Evolutionary conservation across 2,888 invertebrate genomes (phyloP).

Genomic region (Alviniconcha strummeri): DNA sequence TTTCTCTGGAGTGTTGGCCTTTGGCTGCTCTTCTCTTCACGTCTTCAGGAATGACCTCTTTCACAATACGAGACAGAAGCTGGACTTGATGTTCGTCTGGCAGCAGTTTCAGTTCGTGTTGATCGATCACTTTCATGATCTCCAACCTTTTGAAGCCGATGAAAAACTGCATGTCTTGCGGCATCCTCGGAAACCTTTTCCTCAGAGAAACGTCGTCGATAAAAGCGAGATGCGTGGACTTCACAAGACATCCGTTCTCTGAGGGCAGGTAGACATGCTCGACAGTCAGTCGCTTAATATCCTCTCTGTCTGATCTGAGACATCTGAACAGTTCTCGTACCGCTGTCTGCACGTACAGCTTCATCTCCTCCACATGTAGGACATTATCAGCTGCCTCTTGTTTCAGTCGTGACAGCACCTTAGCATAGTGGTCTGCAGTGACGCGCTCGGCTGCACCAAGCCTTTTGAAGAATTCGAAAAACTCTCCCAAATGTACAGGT

Average conservation of each 20-base stretch:
- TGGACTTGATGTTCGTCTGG: constrained; percentile 40
- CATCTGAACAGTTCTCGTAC: background rate
- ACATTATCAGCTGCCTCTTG: background rate
- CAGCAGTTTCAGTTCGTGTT: background rate
- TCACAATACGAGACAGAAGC: constrained; percentile 46
- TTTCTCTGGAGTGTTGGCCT: background rate
- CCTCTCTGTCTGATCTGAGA: background rate
- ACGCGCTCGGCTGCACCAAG: constrained; percentile 47
- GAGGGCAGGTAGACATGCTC: background rate
- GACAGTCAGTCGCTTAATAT: background rate
- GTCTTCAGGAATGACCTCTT: constrained; percentile 42
- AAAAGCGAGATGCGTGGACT: background rate
- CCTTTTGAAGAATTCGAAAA: constrained; percentile 43
- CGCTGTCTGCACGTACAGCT: background rate
- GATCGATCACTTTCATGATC: background rate
- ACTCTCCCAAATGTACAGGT: constrained; percentile 46
- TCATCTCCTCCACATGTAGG: constrained; percentile 16
- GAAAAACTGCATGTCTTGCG: background rate
- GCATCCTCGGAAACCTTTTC: background rate
- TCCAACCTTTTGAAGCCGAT: background rate
- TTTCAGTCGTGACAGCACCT: constrained; percentile 44
- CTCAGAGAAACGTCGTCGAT: background rate
- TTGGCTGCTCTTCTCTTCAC: background rate
- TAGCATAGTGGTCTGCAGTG: constrained; percentile 45
- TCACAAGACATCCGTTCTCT: background rate